Base-by-base conservation (phyloP, 2,888 invertebrate genomes). In the Carabus problematicus region DNA sequence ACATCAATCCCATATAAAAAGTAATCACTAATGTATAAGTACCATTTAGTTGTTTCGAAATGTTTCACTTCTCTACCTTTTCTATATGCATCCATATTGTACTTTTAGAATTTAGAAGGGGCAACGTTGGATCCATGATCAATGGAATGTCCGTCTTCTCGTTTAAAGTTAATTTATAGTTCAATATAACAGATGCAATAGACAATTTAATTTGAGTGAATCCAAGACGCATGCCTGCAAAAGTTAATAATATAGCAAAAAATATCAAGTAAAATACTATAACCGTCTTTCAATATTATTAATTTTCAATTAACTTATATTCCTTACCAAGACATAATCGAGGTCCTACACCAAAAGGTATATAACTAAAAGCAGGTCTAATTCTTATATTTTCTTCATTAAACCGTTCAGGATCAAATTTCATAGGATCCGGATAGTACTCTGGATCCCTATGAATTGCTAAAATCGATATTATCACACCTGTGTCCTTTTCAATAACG, bases 341-440 rank as follows among this genome's bases (percentile, higher is more conserved):
- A 0, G 81, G 81, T 4, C 81, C 81, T 68, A 77, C 78, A 8
- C 80, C 81, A 71, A 81, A 81, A 0, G 81, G 79, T 66, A 80
- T 62, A 62, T 73, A 79, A 9, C 72, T 64, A 40, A 71, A 75
- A 6, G 67, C 71, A 39, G 62, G 72, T 43, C 72, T 70, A n/a
- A 68, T 73, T 6, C 43, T 54, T 59, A 72, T 75, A 56, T 75
- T 73, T 59, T 75, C 74, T 47, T 72, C 72, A 47, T 40, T 72
- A 66, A 77, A 77, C 45, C 75, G 62, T 49, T 76, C 76, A 6
- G 77, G 76, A 71, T 76, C 73, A 55, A 76, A 77, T 19, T 64
- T 70, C 6, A 74, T 73, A 2, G 77, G 76, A 69, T 76, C 70
- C n/a, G 74, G 74, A 70, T 72, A 77, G 64, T 74, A 74, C 18